phyloP scores from a whole-genome alignment of 2,797 vertebrate genomes.

The Lagocephalus sceleratus region DNA sequence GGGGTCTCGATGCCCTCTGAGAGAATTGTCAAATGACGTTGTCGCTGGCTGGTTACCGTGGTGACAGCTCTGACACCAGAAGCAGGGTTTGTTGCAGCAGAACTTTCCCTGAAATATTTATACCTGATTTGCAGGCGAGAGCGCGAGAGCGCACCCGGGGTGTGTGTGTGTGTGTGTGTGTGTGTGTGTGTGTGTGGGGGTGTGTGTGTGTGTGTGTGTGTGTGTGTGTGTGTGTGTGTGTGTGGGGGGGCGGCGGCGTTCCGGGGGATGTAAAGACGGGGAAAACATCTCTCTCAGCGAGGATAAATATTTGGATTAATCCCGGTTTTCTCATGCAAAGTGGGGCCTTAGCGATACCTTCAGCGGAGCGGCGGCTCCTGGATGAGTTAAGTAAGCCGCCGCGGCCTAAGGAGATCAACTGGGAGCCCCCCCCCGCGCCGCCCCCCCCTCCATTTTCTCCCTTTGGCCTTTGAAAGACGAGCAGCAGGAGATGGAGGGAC shows the following conservation, averaged over 20 bases:
- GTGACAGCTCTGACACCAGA: conserved; percentile 56
- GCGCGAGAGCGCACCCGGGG: too few relatives aligned
- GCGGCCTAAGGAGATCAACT: conserved; percentile 74
- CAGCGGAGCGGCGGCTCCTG: conserved; percentile 53
- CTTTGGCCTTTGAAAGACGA: conserved; percentile 60
- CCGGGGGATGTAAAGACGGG: conserved; percentile 60
- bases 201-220: too few relatives aligned
- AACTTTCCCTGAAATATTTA: too few relatives aligned
- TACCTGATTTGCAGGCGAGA: too few relatives aligned
- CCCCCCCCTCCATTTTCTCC: conserved; percentile 41
- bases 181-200: too few relatives aligned
- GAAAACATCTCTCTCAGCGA: conserved; percentile 75
- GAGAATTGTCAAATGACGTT: conserved; percentile 75
- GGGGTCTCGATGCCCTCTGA: conserved; percentile 64
- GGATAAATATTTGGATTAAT: conserved; percentile 85
- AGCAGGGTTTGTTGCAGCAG: not conserved
- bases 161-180: too few relatives aligned
- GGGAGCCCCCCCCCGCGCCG: conserved; percentile 28
- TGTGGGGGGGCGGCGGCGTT: too few relatives aligned
- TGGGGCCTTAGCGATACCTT: conserved; percentile 62
- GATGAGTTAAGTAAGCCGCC: conserved; percentile 68
- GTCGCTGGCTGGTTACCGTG: conserved; percentile 57
- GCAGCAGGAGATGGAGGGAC: conserved; percentile 70
- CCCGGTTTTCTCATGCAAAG: conserved; percentile 83
- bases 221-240: too few relatives aligned